These are phyloP conservation scores for Lagocephalus sceleratus DNA, from an alignment of 2,797 vertebrate genomes.

Conservation along the genomic window DNA sequence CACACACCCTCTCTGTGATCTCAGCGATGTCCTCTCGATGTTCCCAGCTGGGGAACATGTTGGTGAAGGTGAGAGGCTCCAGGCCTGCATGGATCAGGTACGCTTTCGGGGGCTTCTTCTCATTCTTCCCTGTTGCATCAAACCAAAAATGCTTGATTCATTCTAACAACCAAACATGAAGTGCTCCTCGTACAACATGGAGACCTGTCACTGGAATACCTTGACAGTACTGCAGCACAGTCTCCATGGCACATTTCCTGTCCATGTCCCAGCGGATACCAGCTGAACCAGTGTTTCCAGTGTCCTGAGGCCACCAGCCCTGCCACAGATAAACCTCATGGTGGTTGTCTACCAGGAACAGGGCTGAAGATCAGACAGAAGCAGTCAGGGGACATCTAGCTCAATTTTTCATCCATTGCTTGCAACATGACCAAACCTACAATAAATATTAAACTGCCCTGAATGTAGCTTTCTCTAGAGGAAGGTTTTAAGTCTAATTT, in stretches of 20 bases:
- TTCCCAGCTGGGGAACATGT: constrained; percentile 99
- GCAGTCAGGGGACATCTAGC: neutral
- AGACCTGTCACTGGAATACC: constrained; percentile 62
- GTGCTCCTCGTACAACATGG: no score
- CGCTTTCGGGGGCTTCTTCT: constrained; percentile 93
- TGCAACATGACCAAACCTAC: no score
- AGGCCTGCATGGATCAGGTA: constrained; percentile 96
- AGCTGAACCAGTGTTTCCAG: constrained; percentile 88
- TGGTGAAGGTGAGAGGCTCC: constrained; percentile 97
- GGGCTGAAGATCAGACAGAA: constrained; percentile 62
- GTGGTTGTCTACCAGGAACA: constrained; percentile 98
- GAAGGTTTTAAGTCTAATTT: no score
- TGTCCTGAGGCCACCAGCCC: constrained; percentile 97
- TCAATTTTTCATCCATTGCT: no score
- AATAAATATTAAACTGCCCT: no score
- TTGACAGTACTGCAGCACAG: constrained; percentile 95
- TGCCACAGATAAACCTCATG: constrained; percentile 99
- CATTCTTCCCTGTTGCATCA: constrained; percentile 83
- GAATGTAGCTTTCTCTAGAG: no score
- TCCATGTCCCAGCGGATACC: constrained; percentile 94
- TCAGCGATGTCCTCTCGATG: constrained; percentile 95
- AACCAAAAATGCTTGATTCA: neutral
- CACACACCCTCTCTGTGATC: constrained; percentile 91
- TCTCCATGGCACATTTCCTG: constrained; percentile 96
- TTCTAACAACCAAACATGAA: no score